Evolutionary conservation across 2,113 vertebrate species (phyloP).

Genomic region (Sakesphorus luctuosus): DNA sequence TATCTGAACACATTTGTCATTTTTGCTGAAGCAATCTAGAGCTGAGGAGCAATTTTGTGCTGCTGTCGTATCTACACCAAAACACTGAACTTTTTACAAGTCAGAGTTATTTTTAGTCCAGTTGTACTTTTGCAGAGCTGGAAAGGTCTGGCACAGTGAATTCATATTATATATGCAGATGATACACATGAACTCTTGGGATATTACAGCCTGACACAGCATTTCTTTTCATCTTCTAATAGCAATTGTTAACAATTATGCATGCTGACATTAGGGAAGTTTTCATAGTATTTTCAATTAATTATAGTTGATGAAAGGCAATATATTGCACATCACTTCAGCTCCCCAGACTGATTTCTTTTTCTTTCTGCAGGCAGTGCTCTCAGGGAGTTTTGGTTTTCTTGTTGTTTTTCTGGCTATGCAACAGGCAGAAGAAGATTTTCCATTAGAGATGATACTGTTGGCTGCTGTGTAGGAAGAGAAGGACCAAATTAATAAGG

Average conservation of each 20-base stretch:
- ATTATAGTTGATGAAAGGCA: conserved; percentile 57
- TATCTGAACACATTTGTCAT: conserved; percentile 19
- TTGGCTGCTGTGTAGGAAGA: background rate
- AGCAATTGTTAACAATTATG: conserved; percentile 50
- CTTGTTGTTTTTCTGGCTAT: background rate
- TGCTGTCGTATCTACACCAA: background rate
- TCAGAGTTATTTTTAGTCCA: conserved; percentile 39
- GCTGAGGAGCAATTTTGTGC: conserved; percentile 29
- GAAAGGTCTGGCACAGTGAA: conserved; percentile 43
- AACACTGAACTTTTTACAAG: conserved; percentile 4
- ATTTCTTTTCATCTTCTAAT: conserved; percentile 67
- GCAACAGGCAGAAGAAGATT: background rate
- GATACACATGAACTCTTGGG: conserved; percentile 47
- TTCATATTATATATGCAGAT: conserved; percentile 66
- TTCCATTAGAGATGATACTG: background rate
- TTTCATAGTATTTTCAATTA: conserved; percentile 68
- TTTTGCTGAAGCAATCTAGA: conserved; percentile 46
- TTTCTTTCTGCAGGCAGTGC: background rate
- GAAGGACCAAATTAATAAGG: background rate
- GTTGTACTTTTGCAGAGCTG: conserved; percentile 50
- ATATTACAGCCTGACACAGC: conserved; percentile 68
- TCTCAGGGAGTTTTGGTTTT: background rate
- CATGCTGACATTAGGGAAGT: conserved; percentile 54
- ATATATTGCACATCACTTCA: conserved; percentile 6
- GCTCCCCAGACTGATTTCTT: background rate